These are phyloP conservation scores for Himalopsyche phryganea DNA, from an alignment of 1,140 invertebrate genomes.

Conservation along the genomic window DNA sequence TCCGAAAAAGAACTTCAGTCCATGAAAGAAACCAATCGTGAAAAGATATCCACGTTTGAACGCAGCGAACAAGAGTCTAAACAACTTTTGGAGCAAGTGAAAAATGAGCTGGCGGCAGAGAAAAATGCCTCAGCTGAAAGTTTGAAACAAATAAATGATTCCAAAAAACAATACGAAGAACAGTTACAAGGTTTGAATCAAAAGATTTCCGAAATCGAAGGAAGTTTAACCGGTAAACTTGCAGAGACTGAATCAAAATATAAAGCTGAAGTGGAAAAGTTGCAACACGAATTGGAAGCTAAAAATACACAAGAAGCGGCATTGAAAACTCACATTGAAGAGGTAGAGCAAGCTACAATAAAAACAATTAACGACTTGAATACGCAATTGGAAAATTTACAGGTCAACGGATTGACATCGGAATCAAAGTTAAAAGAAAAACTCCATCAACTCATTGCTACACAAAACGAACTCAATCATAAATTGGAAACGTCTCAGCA, in stretches of 20 bases:
- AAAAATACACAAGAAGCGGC: conserved; percentile 19
- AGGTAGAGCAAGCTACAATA: conserved; percentile 43
- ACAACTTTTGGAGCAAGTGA: conserved; percentile 38
- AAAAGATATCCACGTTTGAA: conserved; percentile 43
- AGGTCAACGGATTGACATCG: conserved; percentile 46
- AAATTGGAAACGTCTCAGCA: conserved; percentile 50
- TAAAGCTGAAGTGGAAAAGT: conserved; percentile 45
- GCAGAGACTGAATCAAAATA: conserved; percentile 41
- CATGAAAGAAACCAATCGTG: conserved; percentile 47
- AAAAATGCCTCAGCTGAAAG: conserved; percentile 24
- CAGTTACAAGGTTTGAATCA: conserved; percentile 24
- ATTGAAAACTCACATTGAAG: conserved; percentile 40
- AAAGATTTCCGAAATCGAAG: conserved; percentile 23
- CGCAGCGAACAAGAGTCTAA: conserved; percentile 49
- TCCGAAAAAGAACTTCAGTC: conserved; percentile 49
- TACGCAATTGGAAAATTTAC: conserved; percentile 44
- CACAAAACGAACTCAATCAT: conserved; percentile 50
- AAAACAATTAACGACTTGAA: conserved; percentile 46
- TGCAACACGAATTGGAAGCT: conserved; percentile 46
- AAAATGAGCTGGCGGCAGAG: conserved; percentile 19
- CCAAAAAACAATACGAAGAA: conserved; percentile 30
- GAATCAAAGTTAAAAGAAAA: conserved; percentile 51
- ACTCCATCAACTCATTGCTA: conserved; percentile 48
- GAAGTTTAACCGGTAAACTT: conserved; percentile 37
- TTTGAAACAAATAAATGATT: conserved; percentile 24